Evolutionary conservation across 2,888 invertebrate species (phyloP), one percentile per base, ranked within the genome.

Genomic region (Neria commutata): DNA sequence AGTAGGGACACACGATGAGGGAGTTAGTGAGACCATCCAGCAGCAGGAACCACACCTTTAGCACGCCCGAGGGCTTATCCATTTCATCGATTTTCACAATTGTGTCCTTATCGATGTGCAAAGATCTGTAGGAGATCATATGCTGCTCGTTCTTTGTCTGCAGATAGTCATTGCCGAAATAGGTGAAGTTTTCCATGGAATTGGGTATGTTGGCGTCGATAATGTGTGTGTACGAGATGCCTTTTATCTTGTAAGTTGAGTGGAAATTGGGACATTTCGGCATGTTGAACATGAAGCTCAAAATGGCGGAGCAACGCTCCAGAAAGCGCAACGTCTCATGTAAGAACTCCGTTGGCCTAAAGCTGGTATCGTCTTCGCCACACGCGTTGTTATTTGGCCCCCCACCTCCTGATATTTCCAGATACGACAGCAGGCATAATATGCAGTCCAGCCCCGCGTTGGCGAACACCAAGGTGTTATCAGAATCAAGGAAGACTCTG

Each of bases 401-500:
- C 67, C 89, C 89, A 57, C 85, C 85, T 0, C 70, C 70, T 6
- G 80, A 77, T 49, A 81, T 81, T 62, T 82, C 82, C 58, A 82
- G 62, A 68, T 86, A 86, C 23, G 90, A 89, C 33, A 97, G 83
- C 10, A 97, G 85, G 80, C 97, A 97, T 3, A 95, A 83, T 56
- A 97, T 94, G 75, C 95, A 97, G 77, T 97, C 97, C 6, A 96
- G 85, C 3, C 95, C 95, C 16, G 96, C 95, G 79, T 95, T 95
- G 2, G 95, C 92, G 79, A 97, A 96, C 1, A 97, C 95, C 54
- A 94, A 83, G 16, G 95, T 91, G 74, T 97, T 95, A 74, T 97
- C 95, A 16, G 95, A 95, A 66, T 90, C 90, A 2, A 98, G 86
- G 79, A 97, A 98, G 23, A 95, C 93, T 76, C 92, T 90, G 76